Percentiles rank a stretch among this genome's conserved stretches.
Conservation (phyloP, 2,888 invertebrate genomes). For the Lepidocyrtinus sp. region DNA sequence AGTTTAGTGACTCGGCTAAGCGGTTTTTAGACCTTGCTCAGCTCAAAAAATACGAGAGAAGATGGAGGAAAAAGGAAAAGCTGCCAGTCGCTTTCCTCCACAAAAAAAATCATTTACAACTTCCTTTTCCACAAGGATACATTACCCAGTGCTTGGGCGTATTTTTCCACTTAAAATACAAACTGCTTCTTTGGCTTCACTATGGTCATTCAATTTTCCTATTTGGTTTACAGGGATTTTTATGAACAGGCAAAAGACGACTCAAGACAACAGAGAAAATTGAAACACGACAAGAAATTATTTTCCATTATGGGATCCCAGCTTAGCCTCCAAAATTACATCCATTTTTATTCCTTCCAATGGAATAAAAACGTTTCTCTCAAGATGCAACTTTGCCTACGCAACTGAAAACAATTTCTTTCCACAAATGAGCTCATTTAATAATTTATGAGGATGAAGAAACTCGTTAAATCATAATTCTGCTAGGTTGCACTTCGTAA, state of each 20-base stretch:
- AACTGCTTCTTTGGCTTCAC: background rate
- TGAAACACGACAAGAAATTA: background rate
- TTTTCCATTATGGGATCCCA: background rate
- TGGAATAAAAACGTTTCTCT: slow-evolving; percentile 14
- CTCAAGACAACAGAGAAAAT: no score
- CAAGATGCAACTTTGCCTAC: no score
- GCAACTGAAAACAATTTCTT: no score
- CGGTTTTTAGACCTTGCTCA: slow-evolving; percentile 36
- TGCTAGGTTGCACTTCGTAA: background rate
- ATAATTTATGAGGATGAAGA: slow-evolving; percentile 40
- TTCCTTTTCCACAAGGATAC: background rate
- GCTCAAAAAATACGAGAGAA: slow-evolving; percentile 3
- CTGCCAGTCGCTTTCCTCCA: slow-evolving; percentile 11
- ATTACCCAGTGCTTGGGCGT: no score
- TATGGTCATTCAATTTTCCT: background rate
- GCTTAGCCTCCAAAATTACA: no score
- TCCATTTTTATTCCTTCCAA: background rate
- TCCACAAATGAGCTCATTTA: slow-evolving; percentile 39
- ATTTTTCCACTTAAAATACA: no score
- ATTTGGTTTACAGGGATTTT: background rate
- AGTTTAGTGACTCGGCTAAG: slow-evolving; percentile 57
- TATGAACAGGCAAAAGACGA: background rate
- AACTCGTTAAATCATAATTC: slow-evolving; percentile 38
- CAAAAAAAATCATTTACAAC: background rate
- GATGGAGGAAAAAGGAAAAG: slow-evolving; percentile 29